Evolutionary conservation across 1,140 invertebrate species (phyloP).

Genomic region (Archivesica marissinica): DNA sequence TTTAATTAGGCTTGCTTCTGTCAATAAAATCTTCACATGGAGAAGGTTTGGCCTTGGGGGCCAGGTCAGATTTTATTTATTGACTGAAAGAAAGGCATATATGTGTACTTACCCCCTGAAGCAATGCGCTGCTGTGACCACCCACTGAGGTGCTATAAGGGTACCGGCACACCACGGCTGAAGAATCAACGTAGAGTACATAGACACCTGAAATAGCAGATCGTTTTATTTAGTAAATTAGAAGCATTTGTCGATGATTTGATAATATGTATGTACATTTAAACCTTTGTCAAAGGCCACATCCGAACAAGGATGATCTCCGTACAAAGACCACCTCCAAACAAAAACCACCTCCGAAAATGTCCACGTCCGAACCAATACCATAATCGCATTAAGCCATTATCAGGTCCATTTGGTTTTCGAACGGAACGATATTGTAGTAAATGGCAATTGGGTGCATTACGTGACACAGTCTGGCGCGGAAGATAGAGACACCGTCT

Average conservation of each 20-base stretch:
- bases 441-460: too few species aligned
- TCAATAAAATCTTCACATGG: too few species aligned
- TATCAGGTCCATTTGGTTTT: too few species aligned
- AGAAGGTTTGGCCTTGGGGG: too few species aligned
- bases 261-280: neutral
- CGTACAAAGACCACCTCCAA: neutral
- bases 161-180: neutral
- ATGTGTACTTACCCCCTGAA: neutral
- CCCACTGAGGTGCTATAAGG: neutral
- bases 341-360: neutral
- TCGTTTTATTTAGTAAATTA: neutral
- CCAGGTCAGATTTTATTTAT: too few species aligned
- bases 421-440: too few species aligned
- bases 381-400: too few species aligned
- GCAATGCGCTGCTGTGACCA: neutral
- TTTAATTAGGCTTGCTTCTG: too few species aligned
- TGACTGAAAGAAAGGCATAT: too few species aligned
- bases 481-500: too few species aligned
- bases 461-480: too few species aligned
- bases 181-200: neutral
- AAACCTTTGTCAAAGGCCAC: neutral
- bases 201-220: neutral
- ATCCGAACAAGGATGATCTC: too few species aligned
- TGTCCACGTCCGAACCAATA: neutral
- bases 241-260: neutral